These are phyloP conservation scores for Caloenas nicobarica DNA, from an alignment of 2,113 vertebrate genomes.

Conservation along the genomic window DNA sequence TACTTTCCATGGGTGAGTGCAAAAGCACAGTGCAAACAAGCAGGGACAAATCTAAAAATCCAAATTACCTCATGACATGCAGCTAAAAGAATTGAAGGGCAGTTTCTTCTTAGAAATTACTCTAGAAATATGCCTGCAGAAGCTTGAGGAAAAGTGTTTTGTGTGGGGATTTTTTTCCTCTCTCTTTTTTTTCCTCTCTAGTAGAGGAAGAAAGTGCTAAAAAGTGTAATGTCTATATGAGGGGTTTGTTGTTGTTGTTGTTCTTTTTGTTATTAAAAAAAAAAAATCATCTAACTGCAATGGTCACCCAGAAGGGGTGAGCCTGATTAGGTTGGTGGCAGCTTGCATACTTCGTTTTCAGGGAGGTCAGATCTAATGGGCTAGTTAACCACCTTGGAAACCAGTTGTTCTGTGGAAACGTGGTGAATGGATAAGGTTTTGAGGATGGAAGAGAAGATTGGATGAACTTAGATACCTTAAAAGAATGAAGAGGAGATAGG, in stretches of 20 bases:
- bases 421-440: background rate
- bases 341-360: background rate
- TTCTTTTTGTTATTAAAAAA: background rate
- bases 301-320: background rate
- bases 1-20: background rate
- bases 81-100: background rate
- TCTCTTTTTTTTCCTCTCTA: background rate
- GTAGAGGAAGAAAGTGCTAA: background rate
- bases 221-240: accelerated
- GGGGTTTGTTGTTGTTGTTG: accelerated
- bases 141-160: background rate
- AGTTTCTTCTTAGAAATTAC: background rate
- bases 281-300: background rate
- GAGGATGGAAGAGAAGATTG: background rate
- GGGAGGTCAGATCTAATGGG: background rate
- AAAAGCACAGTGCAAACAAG: slow-evolving; percentile 22
- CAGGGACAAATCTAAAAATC: slow-evolving; percentile 22
- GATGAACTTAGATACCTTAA: background rate
- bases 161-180: background rate
- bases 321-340: background rate
- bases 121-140: background rate
- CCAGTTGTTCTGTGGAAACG: background rate
- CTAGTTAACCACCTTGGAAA: background rate
- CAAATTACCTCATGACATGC: background rate
- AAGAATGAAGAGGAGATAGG: background rate